Base-by-base conservation (phyloP, 2,113 vertebrate genomes). In the Galeopterus variegatus region DNA sequence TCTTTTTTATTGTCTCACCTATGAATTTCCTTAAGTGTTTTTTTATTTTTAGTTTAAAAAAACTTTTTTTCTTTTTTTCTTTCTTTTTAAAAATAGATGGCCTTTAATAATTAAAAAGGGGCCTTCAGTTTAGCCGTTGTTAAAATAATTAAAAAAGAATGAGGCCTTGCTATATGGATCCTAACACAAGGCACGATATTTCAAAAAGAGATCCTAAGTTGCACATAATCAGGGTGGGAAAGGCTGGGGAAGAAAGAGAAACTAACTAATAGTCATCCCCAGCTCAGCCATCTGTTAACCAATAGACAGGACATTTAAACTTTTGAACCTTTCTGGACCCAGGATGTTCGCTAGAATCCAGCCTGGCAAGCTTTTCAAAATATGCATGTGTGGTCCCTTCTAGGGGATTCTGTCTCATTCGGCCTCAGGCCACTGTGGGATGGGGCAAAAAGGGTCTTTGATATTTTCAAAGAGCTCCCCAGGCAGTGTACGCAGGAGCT, bases 121-220 rank as follows among this genome's bases (percentile, higher is more conserved):
- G 54, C 54, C 3, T 60, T 28, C 41, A 28, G 33, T 54, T 75
- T n/a, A 33, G n/a, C 45, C 31, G 33, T 72, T 72, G 56, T 65
- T 72, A 73, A 84, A 56, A 84, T 79, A 72, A 89, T 45, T 50
- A 17, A 36, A 79, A 79, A 88, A 14, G n/a, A 72, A 33, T 24
- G 86, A 81, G 52, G 10, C 19, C 77, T 81, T 54, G 18, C 70
- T 90, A 0, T 41, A n/a, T 19, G 41, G 17, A 26, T 69, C 17
- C 28, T 45, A 48, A 86, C 4, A 60, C 12, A 69, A 81, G 65
- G 7, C 23, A 45, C 13, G 5, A 4, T 5, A 24, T 31, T 88
- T 83, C 62, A 65, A 60, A 64, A 70, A 6, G 5, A 28, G 72
- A 54, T n/a, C 2, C 45, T 12, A 62, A 52, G 67, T 48, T 9